Conservation (phyloP, 2,113 vertebrate species). For the Ceratotherium simum region DNA sequence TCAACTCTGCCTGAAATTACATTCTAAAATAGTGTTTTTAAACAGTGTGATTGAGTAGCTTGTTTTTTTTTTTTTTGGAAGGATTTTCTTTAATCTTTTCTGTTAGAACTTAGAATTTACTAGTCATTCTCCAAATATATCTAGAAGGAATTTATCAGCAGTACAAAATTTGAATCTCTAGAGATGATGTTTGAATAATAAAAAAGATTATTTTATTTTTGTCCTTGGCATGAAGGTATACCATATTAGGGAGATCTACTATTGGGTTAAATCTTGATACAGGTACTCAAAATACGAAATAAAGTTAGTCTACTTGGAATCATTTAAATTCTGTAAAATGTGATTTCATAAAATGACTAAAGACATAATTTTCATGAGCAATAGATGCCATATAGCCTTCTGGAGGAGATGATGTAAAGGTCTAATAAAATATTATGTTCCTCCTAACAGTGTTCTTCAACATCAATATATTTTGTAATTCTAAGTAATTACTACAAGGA, state of each 20-base stretch:
- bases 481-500: slow-evolving; percentile 62
- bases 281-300: slow-evolving; percentile 52
- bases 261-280: slow-evolving; percentile 29
- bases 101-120: slow-evolving; percentile 70
- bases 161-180: slow-evolving; percentile 46
- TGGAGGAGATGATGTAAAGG: slow-evolving; percentile 57
- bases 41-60: neutral
- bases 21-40: neutral
- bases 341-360: slow-evolving; percentile 61
- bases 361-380: slow-evolving; percentile 53
- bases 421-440: slow-evolving; percentile 69
- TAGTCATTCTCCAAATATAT: slow-evolving; percentile 69
- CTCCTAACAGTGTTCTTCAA: slow-evolving; percentile 8
- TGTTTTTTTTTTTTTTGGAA: slow-evolving; percentile 4
- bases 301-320: slow-evolving; percentile 55
- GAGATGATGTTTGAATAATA: slow-evolving; percentile 21
- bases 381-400: slow-evolving; percentile 53
- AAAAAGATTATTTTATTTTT: slow-evolving; percentile 23
- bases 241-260: neutral
- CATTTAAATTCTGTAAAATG: slow-evolving; percentile 60
- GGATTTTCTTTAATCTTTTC: slow-evolving; percentile 74
- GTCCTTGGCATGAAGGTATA: neutral
- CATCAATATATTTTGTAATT: slow-evolving; percentile 54
- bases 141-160: slow-evolving; percentile 65
- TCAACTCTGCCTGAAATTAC: neutral